phyloP scores from a whole-genome alignment of 2,797 vertebrate genomes.

The Eulemur mongoz region DNA sequence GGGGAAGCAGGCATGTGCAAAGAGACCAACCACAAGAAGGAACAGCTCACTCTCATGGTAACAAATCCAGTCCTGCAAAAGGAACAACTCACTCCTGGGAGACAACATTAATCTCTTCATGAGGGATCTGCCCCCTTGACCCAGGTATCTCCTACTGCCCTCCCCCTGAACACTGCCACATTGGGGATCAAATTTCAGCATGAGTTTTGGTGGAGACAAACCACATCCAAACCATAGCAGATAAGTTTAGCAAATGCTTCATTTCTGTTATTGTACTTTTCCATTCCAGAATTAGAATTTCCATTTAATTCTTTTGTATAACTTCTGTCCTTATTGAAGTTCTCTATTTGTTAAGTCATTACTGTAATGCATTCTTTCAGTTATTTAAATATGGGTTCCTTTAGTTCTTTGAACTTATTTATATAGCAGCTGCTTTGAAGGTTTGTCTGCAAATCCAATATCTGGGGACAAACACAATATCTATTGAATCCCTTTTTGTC shows the following conservation, averaged over 20 bases:
- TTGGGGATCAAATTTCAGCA: neutral
- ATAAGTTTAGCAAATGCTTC: neutral
- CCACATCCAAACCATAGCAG: neutral
- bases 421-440: slow-evolving; percentile 18
- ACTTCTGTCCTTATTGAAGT: neutral
- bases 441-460: neutral
- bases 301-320: neutral
- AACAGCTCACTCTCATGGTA: neutral
- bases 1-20: neutral
- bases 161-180: neutral
- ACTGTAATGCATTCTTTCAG: neutral
- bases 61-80: neutral
- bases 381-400: neutral
- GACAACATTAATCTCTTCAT: neutral
- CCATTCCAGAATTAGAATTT: neutral
- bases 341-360: neutral
- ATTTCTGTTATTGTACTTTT: neutral
- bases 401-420: neutral
- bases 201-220: neutral
- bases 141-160: neutral
- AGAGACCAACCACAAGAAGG: neutral
- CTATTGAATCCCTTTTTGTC: neutral
- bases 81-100: neutral
- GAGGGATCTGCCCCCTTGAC: neutral
- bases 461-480: neutral